phyloP scores from a whole-genome alignment of 1,140 invertebrate genomes.

The Papilio machaon region DNA sequence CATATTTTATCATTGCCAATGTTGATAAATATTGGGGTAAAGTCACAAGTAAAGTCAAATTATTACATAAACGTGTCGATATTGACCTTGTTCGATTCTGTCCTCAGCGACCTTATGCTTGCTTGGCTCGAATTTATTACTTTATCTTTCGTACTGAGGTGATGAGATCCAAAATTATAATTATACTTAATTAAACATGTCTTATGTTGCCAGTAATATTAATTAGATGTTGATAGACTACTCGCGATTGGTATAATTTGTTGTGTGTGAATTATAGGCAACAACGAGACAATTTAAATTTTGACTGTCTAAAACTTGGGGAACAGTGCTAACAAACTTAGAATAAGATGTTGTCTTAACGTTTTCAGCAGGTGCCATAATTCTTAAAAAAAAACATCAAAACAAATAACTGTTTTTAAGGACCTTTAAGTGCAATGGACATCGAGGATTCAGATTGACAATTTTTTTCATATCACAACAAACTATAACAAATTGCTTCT shows the following conservation, averaged over 20 bases:
- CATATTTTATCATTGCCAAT: slow-evolving; percentile 60
- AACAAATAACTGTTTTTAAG: not conserved
- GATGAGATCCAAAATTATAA: slow-evolving; percentile 8
- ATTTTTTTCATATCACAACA: not conserved
- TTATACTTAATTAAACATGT: slow-evolving; percentile 12
- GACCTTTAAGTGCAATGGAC: not conserved
- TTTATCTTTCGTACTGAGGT: slow-evolving; percentile 48
- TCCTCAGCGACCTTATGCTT: slow-evolving; percentile 55
- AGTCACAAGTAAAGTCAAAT: slow-evolving; percentile 46
- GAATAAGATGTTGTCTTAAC: too few relatives aligned
- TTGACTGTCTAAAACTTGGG: too few relatives aligned
- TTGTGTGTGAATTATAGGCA: too few relatives aligned
- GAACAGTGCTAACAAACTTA: too few relatives aligned
- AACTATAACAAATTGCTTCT: not conserved
- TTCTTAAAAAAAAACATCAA: too few relatives aligned
- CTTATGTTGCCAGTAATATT: not conserved
- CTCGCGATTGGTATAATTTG: not conserved
- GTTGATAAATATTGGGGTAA: slow-evolving; percentile 52
- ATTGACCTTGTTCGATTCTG: slow-evolving; percentile 61
- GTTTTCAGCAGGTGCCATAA: too few relatives aligned
- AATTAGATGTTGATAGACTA: not conserved
- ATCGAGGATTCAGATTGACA: not conserved
- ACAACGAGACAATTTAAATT: not conserved
- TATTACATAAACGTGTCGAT: slow-evolving; percentile 64
- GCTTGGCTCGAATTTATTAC: slow-evolving; percentile 57